phyloP scores from a whole-genome alignment of 2,113 vertebrate genomes.

The Amazona guildingii region DNA sequence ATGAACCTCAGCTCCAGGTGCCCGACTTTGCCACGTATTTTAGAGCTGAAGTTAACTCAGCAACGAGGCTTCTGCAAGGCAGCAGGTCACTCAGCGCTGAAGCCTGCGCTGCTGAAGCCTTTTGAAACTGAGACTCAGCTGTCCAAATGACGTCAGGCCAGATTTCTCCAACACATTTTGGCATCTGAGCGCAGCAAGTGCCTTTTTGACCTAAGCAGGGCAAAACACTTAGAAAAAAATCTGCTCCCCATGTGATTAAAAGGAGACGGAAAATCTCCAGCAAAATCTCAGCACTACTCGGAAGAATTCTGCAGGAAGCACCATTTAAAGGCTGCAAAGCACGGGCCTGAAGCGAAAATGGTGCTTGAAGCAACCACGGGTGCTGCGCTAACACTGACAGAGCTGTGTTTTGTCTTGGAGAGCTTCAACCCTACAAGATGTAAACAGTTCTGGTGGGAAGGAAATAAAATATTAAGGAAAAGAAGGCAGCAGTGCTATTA shows the following conservation, averaged over 20 bases:
- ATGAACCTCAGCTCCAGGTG: neutral
- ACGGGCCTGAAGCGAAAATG: neutral
- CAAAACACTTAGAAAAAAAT: slow-evolving; percentile 59
- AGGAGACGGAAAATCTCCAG: slow-evolving; percentile 7
- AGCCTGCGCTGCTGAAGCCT: neutral
- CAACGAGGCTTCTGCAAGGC: neutral
- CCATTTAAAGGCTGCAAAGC: neutral
- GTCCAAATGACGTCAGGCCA: slow-evolving; percentile 25
- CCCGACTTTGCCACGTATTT: neutral
- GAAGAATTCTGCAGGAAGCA: slow-evolving; percentile 23
- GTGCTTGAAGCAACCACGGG: neutral
- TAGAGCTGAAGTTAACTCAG: neutral
- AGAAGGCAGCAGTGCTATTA: neutral
- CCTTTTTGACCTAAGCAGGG: slow-evolving; percentile 56
- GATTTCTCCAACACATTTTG: slow-evolving; percentile 33
- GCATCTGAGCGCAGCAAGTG: slow-evolving; percentile 45
- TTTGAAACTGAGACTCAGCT: slow-evolving; percentile 55
- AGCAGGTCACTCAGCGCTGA: neutral
- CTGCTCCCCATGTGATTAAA: slow-evolving; percentile 50
- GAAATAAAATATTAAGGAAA: slow-evolving; percentile 43
- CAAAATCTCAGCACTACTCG: neutral
- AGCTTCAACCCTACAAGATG: neutral
- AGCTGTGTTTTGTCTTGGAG: neutral
- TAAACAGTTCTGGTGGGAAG: slow-evolving; percentile 30
- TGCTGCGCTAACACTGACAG: neutral